Evolutionary conservation across 1,140 invertebrate species (phyloP).

Genomic region (Atta cephalotes): DNA sequence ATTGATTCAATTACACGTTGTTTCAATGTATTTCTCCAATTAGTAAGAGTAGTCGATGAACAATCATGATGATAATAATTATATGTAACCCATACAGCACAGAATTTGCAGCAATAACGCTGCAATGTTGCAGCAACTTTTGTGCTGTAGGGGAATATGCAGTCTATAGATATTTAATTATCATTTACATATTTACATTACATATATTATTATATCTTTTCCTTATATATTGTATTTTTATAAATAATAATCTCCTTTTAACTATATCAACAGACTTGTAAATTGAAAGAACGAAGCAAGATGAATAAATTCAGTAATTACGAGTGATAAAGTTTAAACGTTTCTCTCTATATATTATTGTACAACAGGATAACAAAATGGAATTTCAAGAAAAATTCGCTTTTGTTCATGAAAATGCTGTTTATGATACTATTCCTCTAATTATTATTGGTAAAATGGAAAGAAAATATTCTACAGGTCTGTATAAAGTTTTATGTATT

Average conservation of each 20-base stretch:
- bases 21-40: neutral
- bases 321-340: neutral
- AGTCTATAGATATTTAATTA: neutral
- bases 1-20: neutral
- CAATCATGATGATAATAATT: neutral
- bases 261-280: neutral
- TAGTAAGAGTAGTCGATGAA: neutral
- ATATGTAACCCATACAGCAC: neutral
- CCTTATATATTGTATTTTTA: neutral
- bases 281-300: neutral
- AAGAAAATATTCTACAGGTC: constrained; percentile 4
- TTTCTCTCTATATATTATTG: neutral
- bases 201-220: neutral
- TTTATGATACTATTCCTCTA: constrained; percentile 40
- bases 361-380: constrained; percentile 19
- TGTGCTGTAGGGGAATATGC: too few species aligned
- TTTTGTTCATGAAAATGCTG: neutral
- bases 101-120: too few species aligned
- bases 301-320: neutral
- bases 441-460: constrained; percentile 27
- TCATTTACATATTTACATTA: neutral
- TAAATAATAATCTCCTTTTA: neutral
- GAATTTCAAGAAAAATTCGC: constrained; percentile 21
- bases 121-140: too few species aligned
- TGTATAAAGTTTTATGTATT: neutral